Base-by-base conservation (phyloP, 2,113 vertebrate species). In the Bettongia penicillata region DNA sequence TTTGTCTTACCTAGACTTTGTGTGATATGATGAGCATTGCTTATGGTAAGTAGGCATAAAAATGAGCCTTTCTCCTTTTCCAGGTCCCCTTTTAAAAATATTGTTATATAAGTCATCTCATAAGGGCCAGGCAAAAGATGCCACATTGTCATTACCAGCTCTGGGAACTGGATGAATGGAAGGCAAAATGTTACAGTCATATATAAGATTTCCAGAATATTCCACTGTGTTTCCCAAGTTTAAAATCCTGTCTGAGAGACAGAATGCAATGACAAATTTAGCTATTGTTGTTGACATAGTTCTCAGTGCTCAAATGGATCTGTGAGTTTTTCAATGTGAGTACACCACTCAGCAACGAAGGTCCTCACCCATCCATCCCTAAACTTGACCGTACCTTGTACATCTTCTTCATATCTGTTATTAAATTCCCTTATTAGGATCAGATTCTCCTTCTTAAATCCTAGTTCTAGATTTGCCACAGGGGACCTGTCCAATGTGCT, bases 61-160 rank as follows among this genome's bases (percentile, higher is more conserved):
- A 97, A 91, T 19, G 8, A 96, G 97, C 97, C 96, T 91, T 92
- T 91, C 92, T 68, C 31, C 22, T 9, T 92, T 96, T 95, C 96
- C 89, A 97, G 96, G 96, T 92, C 94, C 91, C 91, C 92, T 94
- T 94, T 97, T 96, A 77, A 97, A 91, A 92, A 93, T 97, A 97
- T 94, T 98, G 97, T 95, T 95, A 92, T 93, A 94, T 94, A 96
- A 97, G 97, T 97, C 97, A 98, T 97, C 94, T 97, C 98, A 97
- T 98, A 96, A 98, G 95, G 97, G 97, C 96, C 96, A 97, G 97
- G 97, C 50, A 97, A 96, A 97, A 97, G 96, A 96, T 43, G 96
- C 95, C 96, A 96, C 96, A 97, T 52, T 97, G 97, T 97, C 97
- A 96, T 97, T 96, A 94, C 92, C 96, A 96, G 96, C 92, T 11